Base-by-base conservation (phyloP, 1,140 invertebrate genomes). In the Solenopsis invicta region DNA sequence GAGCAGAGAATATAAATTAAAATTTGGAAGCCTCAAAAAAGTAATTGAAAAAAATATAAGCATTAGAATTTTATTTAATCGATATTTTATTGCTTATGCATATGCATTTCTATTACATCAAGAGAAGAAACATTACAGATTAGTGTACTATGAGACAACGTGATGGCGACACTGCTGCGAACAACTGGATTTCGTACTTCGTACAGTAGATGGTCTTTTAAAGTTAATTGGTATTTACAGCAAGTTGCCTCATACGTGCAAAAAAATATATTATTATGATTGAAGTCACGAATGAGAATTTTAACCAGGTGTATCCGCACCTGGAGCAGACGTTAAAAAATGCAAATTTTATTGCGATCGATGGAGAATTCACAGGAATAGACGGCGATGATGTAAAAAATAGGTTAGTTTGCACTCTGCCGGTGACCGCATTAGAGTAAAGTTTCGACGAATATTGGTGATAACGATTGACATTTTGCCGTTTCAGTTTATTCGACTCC, bases 401-500 rank as follows among this genome's bases (percentile, higher is more conserved):
- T 87, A 97, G 96, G 96, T 96, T 94, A 92, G 89, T 87, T 76
- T 75, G 10, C 34, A 54, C 18, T 18, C 34, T 56, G 10, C n/a
- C 41, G 12, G 16, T 52, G 24, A 67, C 29, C 62, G 24, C 24
- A 84, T 69, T 71, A 18, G 45, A 9, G 21, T 5, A 6, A 12
- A 1, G 18, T 18, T 64, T 10, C 9, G 10, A n/a, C 3, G 12
- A 12, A 66, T 41, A 5, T 18, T 18, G 50, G 21, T 56, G 2
- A 37, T 12, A 13, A n/a, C 18, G 21, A 34, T n/a, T 48, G 13
- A 18, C 59, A 24, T 64, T 85, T 41, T 18, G 13, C 85, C 90
- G 85, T 96, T 96, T 88, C 94, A 98, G 97, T 90, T 94, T 98
- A 74, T 98, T 98, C 95, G 97, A 98, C 91, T 95, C 96, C 3